Evolutionary conservation across 2,797 vertebrate genomes (phyloP), one percentile per base, ranked within the genome.

Genomic region (Arremon aurantiirostris): DNA sequence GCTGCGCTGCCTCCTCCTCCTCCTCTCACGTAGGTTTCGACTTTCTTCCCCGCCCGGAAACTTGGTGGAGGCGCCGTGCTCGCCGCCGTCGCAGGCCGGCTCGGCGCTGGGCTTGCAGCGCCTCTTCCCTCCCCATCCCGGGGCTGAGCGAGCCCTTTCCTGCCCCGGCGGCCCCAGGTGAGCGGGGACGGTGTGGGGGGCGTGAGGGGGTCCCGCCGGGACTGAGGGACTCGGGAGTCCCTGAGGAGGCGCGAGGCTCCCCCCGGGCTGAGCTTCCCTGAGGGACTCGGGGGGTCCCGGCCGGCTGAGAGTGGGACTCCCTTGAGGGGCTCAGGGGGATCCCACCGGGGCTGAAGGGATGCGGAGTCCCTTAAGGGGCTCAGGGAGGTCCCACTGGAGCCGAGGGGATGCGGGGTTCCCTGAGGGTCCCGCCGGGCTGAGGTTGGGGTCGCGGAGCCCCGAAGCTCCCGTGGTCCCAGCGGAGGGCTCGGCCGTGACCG

Each of bases 1-100:
- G 82, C 91, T 84, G 93, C 73, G 70, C 70, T 69, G 52, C 85
- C 84, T 90, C 81, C 86, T 91, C 46, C 86, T 91, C 52, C 85
- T 87, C 83, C 81, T 85, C 82, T 93, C 93, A 71, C 91, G 85
- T 71, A 94, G 95, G 95, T 97, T 95, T 95, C 95, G 95, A 87
- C 93, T 96, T 95, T 92, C 82, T 87, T 89, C 94, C 91, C 92
- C 94, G 87, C 96, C 95, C 95, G 95, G 93, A 95, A 94, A 95
- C 93, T 96, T 95, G 80, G 56, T 70, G 65, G 57, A 72, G 88
- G 50, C 66, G 64, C 75, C 60, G 94, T 63, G 70, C 26, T 75
- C 10, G 50, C 83, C 70, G 77, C 60, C 7, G 92, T 69, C 61
- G 59, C 84, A 68, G 94, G 89, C 84, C 91, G 94, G 47, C 37